Evolutionary conservation across 2,797 vertebrate genomes (phyloP).

Genomic region (Urosaurus nigricauda): DNA sequence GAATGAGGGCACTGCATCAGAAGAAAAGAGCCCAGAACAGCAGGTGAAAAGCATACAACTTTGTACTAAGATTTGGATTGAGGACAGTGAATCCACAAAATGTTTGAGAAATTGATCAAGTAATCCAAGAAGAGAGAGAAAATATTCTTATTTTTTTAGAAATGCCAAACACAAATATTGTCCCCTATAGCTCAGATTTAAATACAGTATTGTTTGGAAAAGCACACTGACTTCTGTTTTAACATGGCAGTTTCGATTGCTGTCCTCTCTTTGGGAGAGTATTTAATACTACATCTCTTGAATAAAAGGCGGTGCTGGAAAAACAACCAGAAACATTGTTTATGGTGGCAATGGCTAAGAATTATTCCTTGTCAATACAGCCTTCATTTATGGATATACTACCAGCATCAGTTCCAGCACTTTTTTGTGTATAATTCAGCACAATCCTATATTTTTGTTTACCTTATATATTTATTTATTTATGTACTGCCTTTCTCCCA

Average conservation of each 20-base stretch:
- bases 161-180: background rate
- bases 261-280: background rate
- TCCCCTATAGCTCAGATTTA: background rate
- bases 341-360: background rate
- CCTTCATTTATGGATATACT: no score
- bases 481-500: no score
- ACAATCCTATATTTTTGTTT: no score
- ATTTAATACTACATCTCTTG: background rate
- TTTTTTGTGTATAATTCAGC: no score
- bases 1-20: conserved; percentile 52
- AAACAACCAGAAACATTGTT: background rate
- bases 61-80: background rate
- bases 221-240: background rate
- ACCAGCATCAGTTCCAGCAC: no score
- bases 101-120: background rate
- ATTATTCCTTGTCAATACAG: no score
- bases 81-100: background rate
- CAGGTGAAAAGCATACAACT: conserved; percentile 61
- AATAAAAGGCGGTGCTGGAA: background rate
- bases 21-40: conserved; percentile 70
- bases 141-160: background rate
- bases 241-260: background rate
- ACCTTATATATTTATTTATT: no score
- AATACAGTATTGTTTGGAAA: background rate
- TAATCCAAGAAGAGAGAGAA: background rate